Evolutionary conservation across 2,797 vertebrate genomes (phyloP).

Genomic region (Synanceia verrucosa): DNA sequence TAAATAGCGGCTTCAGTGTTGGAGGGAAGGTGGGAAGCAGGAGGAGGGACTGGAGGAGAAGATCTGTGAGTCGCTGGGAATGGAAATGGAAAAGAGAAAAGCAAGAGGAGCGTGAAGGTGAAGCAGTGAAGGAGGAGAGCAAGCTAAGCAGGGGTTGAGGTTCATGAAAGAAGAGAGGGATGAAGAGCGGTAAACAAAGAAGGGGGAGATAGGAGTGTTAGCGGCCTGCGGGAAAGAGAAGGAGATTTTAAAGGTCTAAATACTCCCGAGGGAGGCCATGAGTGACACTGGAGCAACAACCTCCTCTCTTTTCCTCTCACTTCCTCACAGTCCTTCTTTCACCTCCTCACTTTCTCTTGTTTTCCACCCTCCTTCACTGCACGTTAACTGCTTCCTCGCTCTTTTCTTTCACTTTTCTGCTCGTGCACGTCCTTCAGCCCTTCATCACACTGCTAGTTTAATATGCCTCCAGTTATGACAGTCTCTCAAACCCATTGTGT

Average conservation of each 20-base stretch:
- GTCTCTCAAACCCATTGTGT: constrained; percentile 27
- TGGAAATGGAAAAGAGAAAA: background rate
- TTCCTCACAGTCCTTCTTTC: constrained; percentile 2
- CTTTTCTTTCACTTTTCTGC: background rate
- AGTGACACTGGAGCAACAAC: constrained; percentile 63
- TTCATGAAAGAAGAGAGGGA: background rate
- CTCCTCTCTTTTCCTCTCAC: constrained; percentile 1
- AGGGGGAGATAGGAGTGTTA: constrained; percentile 31
- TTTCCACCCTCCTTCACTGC: background rate
- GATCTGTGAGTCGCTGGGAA: constrained; percentile 12
- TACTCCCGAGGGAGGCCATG: constrained; percentile 57
- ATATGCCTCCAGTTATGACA: constrained; percentile 17
- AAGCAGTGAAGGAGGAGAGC: constrained; percentile 1
- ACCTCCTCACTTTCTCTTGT: background rate
- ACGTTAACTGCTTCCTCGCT: background rate
- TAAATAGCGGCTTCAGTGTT: constrained; percentile 40
- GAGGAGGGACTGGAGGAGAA: constrained; percentile 4
- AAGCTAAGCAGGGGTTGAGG: background rate
- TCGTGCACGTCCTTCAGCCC: constrained; percentile 13
- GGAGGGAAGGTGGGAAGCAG: constrained; percentile 31
- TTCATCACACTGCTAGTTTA: constrained; percentile 12
- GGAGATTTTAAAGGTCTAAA: constrained; percentile 72
- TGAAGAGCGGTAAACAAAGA: background rate
- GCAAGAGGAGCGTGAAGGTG: constrained; percentile 1
- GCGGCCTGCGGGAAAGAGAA: constrained; percentile 49